Base-by-base conservation (phyloP, 1,140 invertebrate species). In the Proales similis region DNA sequence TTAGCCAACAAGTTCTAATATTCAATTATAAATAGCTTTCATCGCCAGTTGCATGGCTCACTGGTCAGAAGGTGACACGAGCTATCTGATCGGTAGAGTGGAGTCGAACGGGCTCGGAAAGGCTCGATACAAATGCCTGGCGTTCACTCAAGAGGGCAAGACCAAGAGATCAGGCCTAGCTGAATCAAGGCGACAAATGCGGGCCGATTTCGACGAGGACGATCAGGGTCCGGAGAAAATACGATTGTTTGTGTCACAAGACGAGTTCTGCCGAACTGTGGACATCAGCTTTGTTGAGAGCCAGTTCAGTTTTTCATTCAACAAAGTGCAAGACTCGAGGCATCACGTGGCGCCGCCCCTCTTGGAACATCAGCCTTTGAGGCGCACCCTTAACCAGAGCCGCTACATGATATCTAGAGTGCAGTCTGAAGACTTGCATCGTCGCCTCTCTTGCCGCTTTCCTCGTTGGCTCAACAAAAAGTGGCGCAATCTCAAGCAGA, bases 391-490 rank as follows among this genome's bases (percentile, higher is more conserved):
- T n/a, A n/a, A n/a, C n/a, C n/a, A n/a, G n/a, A n/a, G n/a, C n/a
- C n/a, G n/a, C n/a, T n/a, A n/a, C n/a, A n/a, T n/a, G n/a, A n/a
- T n/a, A n/a, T n/a, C n/a, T n/a, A n/a, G n/a, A n/a, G n/a, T n/a
- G n/a, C n/a, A n/a, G n/a, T n/a, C n/a, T n/a, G n/a, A n/a, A n/a
- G n/a, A n/a, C n/a, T n/a, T n/a, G n/a, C n/a, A n/a, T n/a, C n/a
- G n/a, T n/a, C n/a, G n/a, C n/a, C n/a, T n/a, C 14, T 9, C 33
- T n/a, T 57, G 51, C n/a, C 39, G 30, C 29, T 57, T 42, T 43
- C 51, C 51, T 29, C 39, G 29, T 42, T 57, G 51, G 51, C 20
- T 57, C 6, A 57, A 57, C 22, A 57, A 57, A 57, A 57, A 43
- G 32, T 57, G 36, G 51, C 51, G 45, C 20, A 39, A 57, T 14